Evolutionary conservation across 2,888 invertebrate species (phyloP).

Genomic region (Apocheima hispidaria): DNA sequence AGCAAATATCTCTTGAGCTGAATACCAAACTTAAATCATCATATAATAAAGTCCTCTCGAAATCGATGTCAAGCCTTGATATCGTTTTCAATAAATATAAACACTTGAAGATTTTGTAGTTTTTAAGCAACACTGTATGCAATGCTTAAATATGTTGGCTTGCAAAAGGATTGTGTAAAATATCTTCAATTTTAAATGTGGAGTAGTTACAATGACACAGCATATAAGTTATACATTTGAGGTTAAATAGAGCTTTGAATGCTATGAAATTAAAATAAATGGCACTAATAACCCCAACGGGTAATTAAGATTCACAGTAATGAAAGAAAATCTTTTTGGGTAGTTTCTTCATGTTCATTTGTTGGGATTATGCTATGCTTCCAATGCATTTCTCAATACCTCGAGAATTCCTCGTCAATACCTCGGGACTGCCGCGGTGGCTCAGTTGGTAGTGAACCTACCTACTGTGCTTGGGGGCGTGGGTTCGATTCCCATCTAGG

Average conservation of each 20-base stretch:
- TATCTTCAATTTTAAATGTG: constrained; percentile 15
- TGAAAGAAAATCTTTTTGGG: constrained; percentile 7
- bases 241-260: constrained; percentile 22
- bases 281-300: constrained; percentile 8
- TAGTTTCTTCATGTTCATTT: constrained; percentile 13
- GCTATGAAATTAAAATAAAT: constrained; percentile 20
- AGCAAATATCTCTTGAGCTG: constrained; percentile 14
- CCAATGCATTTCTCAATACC: constrained; percentile 11
- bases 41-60: constrained; percentile 6
- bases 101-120: constrained; percentile 30
- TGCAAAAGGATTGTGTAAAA: constrained; percentile 30
- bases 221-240: constrained; percentile 16
- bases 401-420: too few species aligned
- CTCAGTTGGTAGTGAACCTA: too few species aligned
- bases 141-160: constrained; percentile 12
- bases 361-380: not conserved
- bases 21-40: constrained; percentile 17
- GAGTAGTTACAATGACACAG: constrained; percentile 29
- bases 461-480: too few species aligned
- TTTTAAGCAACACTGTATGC: constrained; percentile 14
- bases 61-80: constrained; percentile 21
- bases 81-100: constrained; percentile 28
- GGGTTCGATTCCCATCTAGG: too few species aligned
- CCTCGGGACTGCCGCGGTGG: too few species aligned
- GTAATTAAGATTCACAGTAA: constrained; percentile 21